Evolutionary conservation across 1,140 invertebrate species (phyloP), one percentile per base, ranked within the genome.

Genomic region (Diachasma alloeum): DNA sequence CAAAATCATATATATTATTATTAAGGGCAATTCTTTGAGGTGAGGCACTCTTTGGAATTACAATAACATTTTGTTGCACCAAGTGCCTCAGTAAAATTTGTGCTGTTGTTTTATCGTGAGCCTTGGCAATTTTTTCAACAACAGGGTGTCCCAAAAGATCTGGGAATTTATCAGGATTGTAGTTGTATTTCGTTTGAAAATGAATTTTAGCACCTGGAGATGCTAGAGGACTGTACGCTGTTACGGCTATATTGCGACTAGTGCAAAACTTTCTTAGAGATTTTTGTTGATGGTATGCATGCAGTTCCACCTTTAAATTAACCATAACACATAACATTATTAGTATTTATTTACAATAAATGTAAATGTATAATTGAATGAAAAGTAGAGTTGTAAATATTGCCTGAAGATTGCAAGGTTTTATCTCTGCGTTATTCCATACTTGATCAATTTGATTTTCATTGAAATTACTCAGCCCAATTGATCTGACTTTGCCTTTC

Each of bases 31-130:
- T 90, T 81, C 96, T 91, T 9, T 91, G 86, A 0, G 92, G 89
- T 83, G 93, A 95, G 0, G 93, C 93, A 84, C 95, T 96, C 89
- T 97, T 98, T 56, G 96, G 96, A 84, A 98, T 96, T 17, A 95
- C 94, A 48, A 92, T 89, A 9, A 97, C 89, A 10, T 93, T 93
- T 69, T 92, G 90, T 86, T 96, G 93, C 0, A 96, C 83, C 63
- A 95, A 91, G 87, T 94, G 95, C 53, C 94, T 91, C 0, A 98
- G 85, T 48, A 97, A 89, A 63, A 98, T 89, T 90, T 97, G 96
- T 0, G 95, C 96, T 6, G 94, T 87, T 0, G 93, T 93, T 86
- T 94, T 96, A 5, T 90, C 88, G 83, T 96, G 91, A 17, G 91
- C 91, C 4, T 91, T 82, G 0, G 96, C 94, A 39, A 97, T 92